Percentiles rank a stretch among this genome's conserved stretches.
Conservation (phyloP, 2,113 vertebrate genomes). For the Pangasianodon gigas region DNA sequence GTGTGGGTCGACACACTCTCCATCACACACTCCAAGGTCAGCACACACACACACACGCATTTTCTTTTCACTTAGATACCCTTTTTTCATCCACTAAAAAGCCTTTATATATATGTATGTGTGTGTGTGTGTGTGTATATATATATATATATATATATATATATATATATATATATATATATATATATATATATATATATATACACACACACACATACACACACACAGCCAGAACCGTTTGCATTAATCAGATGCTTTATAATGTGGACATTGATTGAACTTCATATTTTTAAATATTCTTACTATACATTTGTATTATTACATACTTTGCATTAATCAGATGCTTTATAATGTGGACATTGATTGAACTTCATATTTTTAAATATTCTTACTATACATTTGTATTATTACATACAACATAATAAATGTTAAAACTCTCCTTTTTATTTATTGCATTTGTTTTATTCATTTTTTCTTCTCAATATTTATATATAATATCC, state of each 20-base stretch:
- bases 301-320: background rate
- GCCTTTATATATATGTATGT: no score
- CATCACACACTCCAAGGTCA: constrained; percentile 98
- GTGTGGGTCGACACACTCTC: constrained; percentile 98
- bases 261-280: background rate
- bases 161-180: no score
- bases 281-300: constrained; percentile 32
- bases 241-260: background rate
- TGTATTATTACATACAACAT: background rate
- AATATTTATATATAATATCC: background rate
- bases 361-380: constrained; percentile 36
- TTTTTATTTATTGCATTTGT: background rate
- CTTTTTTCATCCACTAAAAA: no score
- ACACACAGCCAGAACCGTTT: background rate
- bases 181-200: constrained; percentile 72
- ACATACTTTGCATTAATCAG: background rate
- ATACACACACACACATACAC: background rate
- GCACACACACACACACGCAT: background rate
- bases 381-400: background rate
- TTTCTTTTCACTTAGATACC: no score
- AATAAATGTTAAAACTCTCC: background rate
- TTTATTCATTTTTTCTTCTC: background rate
- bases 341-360: background rate
- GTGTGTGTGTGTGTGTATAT: no score
- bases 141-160: no score